These are phyloP conservation scores for Salmo trutta DNA, from an alignment of 2,797 vertebrate genomes.

Conservation along the genomic window DNA sequence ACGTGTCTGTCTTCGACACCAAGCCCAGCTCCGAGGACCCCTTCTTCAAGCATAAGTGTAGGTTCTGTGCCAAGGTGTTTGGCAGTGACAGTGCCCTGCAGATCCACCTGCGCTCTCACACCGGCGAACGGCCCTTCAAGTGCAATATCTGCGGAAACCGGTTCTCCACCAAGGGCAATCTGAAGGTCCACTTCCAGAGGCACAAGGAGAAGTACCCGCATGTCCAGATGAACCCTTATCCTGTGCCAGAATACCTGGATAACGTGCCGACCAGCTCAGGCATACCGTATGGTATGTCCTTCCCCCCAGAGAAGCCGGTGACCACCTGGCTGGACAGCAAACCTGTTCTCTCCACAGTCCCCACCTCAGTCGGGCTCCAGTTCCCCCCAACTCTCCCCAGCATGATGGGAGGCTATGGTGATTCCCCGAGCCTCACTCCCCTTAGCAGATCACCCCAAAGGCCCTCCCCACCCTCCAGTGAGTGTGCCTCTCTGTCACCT, in stretches of 20 bases:
- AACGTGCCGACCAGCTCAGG: slow-evolving; percentile 98
- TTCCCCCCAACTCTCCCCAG: slow-evolving; percentile 88
- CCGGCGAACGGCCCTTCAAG: slow-evolving; percentile 97
- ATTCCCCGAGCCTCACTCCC: slow-evolving; percentile 91
- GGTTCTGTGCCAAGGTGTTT: slow-evolving; percentile 99
- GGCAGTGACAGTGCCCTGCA: slow-evolving; percentile 98
- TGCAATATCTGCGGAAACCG: slow-evolving; percentile 99
- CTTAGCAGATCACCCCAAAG: slow-evolving; percentile 93
- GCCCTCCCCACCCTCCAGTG: slow-evolving; percentile 92
- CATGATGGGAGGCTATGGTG: slow-evolving; percentile 82
- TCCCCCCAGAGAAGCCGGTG: slow-evolving; percentile 96
- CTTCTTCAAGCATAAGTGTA: slow-evolving; percentile 99
- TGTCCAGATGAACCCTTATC: slow-evolving; percentile 99
- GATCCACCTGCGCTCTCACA: slow-evolving; percentile 98
- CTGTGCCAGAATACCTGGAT: slow-evolving; percentile 98
- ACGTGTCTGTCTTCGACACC: slow-evolving; percentile 97
- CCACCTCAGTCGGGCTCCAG: slow-evolving; percentile 91
- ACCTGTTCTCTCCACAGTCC: slow-evolving; percentile 87
- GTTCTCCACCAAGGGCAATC: slow-evolving; percentile 98
- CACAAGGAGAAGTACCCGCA: slow-evolving; percentile 99
- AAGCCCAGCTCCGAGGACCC: slow-evolving; percentile 96
- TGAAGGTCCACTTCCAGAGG: slow-evolving; percentile 99
- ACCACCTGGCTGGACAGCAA: slow-evolving; percentile 99
- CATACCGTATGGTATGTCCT: slow-evolving; percentile 98
- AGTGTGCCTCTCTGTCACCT: slow-evolving; percentile 93